Evolutionary conservation across 2,888 invertebrate genomes (phyloP).

Genomic region (Cephalotes varians): DNA sequence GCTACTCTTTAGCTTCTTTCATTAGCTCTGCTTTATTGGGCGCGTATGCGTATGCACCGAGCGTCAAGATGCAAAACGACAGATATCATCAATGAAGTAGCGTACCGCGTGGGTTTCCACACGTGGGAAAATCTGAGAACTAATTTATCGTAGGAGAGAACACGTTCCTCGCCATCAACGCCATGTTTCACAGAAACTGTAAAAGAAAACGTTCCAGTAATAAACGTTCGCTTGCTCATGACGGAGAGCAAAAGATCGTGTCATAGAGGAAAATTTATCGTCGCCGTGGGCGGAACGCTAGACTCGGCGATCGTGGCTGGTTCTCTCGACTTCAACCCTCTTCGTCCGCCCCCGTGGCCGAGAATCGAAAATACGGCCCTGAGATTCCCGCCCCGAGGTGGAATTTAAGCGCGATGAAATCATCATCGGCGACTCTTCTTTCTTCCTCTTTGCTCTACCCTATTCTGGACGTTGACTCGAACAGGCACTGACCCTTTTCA

Average conservation of each 20-base stretch:
- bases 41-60: not conserved
- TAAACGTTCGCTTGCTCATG: constrained; percentile 37
- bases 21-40: not conserved
- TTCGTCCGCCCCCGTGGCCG: constrained; percentile 12
- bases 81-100: constrained; percentile 11
- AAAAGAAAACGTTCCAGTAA: constrained; percentile 42
- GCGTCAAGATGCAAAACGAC: not conserved
- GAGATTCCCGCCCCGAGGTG: constrained; percentile 64
- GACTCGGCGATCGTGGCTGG: not conserved
- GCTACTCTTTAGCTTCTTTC: not conserved
- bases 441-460: constrained; percentile 36
- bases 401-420: constrained; percentile 72
- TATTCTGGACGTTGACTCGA: constrained; percentile 66
- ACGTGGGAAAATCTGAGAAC: constrained; percentile 4
- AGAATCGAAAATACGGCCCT: constrained; percentile 69
- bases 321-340: constrained; percentile 16
- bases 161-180: not conserved
- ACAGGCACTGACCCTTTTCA: constrained; percentile 65
- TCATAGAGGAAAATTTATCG: constrained; percentile 73
- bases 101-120: not conserved
- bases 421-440: constrained; percentile 52
- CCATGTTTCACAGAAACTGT: constrained; percentile 4
- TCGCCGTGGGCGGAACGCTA: constrained; percentile 66
- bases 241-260: constrained; percentile 55
- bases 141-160: constrained; percentile 3